Evolutionary conservation across 2,797 vertebrate genomes (phyloP).

Genomic region (Sphenodon punctatus): DNA sequence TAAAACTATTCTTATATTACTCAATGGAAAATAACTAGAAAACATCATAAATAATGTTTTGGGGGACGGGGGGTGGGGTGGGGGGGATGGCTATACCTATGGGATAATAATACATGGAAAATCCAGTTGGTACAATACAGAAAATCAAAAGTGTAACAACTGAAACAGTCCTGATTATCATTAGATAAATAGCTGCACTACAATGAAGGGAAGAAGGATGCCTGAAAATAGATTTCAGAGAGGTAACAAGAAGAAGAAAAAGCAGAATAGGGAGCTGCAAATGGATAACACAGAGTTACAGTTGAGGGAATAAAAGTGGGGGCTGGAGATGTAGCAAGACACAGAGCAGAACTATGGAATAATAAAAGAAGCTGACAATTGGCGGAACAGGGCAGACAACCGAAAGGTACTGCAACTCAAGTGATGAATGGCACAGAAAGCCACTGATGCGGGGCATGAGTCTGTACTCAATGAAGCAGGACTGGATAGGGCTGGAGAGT

Average conservation of each 20-base stretch:
- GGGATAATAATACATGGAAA: neutral
- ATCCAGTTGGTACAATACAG: neutral
- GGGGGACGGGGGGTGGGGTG: no score
- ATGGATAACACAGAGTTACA: neutral
- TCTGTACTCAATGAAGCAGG: conserved; percentile 20
- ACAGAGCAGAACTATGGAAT: neutral
- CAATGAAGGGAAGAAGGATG: neutral
- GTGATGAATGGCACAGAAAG: conserved; percentile 16
- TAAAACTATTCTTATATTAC: neutral
- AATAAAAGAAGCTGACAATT: neutral
- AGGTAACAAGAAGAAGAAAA: neutral
- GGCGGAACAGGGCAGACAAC: neutral
- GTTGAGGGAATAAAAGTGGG: neutral
- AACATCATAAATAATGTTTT: neutral
- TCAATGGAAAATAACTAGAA: neutral
- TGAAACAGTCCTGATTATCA: neutral
- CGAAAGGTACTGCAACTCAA: neutral
- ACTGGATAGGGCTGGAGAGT: neutral
- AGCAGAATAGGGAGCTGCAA: neutral
- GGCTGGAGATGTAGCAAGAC: conserved; percentile 5
- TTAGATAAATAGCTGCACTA: neutral
- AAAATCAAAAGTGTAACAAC: neutral
- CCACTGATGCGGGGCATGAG: neutral
- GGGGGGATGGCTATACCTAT: neutral
- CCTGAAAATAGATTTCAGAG: neutral